Evolutionary conservation across 2,888 invertebrate genomes (phyloP).

Genomic region (Fabriciana adippe): DNA sequence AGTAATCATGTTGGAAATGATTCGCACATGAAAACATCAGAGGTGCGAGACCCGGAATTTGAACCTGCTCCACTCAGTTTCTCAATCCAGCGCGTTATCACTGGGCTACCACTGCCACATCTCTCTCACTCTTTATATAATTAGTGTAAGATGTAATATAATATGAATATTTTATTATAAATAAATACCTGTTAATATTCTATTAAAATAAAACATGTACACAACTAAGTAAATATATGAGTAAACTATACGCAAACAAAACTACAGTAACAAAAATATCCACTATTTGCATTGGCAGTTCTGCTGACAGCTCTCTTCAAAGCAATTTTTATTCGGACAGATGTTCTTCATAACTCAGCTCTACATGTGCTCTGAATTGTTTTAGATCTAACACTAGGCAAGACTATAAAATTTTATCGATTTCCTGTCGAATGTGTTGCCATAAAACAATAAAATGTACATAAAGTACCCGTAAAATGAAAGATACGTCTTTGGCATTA

Average conservation of each 20-base stretch:
- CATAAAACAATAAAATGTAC: constrained; percentile 22
- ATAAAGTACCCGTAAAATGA: constrained; percentile 11
- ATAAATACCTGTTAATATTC: no score
- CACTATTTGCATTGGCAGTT: constrained; percentile 24
- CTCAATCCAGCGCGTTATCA: no score
- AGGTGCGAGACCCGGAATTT: no score
- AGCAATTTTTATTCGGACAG: constrained; percentile 48
- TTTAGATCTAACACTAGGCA: constrained; percentile 23
- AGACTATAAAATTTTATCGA: constrained; percentile 30
- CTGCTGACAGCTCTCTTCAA: constrained; percentile 45
- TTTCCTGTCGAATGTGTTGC: constrained; percentile 24
- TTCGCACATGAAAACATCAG: no score
- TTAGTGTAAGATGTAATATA: no score
- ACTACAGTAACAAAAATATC: constrained; percentile 6
- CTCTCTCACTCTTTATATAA: no score
- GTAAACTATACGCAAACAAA: background rate
- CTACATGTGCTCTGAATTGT: constrained; percentile 32
- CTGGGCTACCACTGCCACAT: no score
- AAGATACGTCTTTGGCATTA: constrained; percentile 12
- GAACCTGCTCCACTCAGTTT: no score
- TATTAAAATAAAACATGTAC: no score
- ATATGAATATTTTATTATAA: no score
- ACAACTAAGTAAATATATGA: constrained; percentile 2
- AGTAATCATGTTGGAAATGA: no score
- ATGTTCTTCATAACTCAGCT: constrained; percentile 40